A percentile compares a stretch with the other conserved stretches of the same genome.
Conservation (phyloP, 2,888 invertebrate genomes). For the Onthophagus sagittarius region DNA sequence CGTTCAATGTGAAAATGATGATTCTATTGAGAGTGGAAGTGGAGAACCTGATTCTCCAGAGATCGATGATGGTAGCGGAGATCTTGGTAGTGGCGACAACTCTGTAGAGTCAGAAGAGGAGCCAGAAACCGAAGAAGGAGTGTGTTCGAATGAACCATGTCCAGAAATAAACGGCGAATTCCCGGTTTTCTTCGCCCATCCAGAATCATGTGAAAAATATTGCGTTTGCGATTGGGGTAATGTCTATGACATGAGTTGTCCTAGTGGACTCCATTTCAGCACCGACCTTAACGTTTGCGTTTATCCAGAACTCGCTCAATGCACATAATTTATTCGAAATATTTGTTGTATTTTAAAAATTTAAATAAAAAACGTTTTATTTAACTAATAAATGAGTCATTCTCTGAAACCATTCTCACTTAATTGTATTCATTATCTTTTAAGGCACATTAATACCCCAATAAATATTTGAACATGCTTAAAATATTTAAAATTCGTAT, state of each 20-base stretch:
- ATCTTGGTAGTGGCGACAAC: neutral
- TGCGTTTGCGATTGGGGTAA: constrained; percentile 16
- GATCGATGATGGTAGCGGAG: neutral
- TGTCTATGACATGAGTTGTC: constrained; percentile 11
- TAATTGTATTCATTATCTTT: too few species aligned
- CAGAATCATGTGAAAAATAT: constrained; percentile 6
- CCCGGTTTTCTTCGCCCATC: constrained; percentile 5
- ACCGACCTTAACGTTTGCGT: constrained; percentile 10
- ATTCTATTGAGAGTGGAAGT: neutral
- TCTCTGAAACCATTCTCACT: too few species aligned
- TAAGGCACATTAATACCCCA: too few species aligned
- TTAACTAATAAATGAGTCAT: too few species aligned
- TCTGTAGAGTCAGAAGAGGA: neutral
- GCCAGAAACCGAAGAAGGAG: neutral
- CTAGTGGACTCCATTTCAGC: constrained; percentile 14
- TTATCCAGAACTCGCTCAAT: neutral
- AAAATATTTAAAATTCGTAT: too few species aligned
- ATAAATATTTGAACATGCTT: too few species aligned
- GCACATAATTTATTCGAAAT: neutral
- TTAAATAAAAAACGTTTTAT: too few species aligned
- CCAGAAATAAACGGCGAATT: neutral
- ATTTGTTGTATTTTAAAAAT: too few species aligned
- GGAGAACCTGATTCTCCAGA: neutral
- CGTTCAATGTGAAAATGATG: constrained; percentile 11
- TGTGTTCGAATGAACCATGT: neutral